Evolutionary conservation across 2,888 invertebrate genomes (phyloP).

Genomic region (Gari tellinella): DNA sequence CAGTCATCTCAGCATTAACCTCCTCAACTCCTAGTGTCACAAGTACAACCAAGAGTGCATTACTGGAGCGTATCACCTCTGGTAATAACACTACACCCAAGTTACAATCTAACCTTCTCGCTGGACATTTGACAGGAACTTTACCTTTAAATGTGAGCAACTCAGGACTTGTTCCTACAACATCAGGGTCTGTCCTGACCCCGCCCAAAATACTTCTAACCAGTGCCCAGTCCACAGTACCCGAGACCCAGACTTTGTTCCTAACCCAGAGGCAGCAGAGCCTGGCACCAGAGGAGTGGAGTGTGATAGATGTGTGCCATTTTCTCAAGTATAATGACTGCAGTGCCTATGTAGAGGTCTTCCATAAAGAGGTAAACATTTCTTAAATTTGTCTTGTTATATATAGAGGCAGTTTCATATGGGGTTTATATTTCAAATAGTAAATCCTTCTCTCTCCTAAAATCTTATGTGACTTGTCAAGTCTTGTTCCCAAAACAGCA

Average conservation of each 20-base stretch:
- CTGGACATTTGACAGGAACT: constrained; percentile 56
- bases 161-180: constrained; percentile 48
- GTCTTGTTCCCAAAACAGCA: too few species aligned
- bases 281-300: constrained; percentile 90
- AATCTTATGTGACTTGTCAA: too few species aligned
- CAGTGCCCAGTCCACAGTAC: not conserved
- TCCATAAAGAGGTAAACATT: constrained; percentile 86
- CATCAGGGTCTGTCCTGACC: not conserved
- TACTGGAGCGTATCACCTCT: constrained; percentile 49
- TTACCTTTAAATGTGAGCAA: constrained; percentile 45
- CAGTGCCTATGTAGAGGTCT: constrained; percentile 87
- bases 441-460: too few species aligned
- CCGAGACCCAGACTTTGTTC: constrained; percentile 60
- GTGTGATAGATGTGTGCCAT: constrained; percentile 93
- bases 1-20: constrained; percentile 13
- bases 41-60: constrained; percentile 59
- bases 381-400: not conserved
- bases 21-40: constrained; percentile 25
- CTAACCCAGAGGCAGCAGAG: constrained; percentile 67
- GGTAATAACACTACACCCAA: constrained; percentile 15
- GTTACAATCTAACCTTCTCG: constrained; percentile 42
- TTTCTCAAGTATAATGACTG: constrained; percentile 95
- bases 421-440: too few species aligned
- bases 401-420: too few species aligned
- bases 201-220: constrained; percentile 11